Conservation (phyloP, 2,888 invertebrate genomes). For the Gerris lacustris region DNA sequence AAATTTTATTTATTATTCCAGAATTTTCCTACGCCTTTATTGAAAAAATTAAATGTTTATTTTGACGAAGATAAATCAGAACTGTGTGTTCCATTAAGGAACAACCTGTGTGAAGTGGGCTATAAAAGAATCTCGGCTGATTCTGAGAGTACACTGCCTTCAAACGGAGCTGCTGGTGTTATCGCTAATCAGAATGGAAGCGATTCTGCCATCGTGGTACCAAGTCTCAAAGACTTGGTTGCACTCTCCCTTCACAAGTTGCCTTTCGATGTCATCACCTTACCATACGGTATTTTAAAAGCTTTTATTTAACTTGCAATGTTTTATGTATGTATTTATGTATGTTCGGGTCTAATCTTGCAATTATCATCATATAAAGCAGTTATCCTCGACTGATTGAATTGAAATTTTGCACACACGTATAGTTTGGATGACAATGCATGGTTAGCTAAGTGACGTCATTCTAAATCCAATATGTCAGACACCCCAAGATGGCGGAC, state of each 20-base stretch:
- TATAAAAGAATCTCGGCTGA: conserved; percentile 43
- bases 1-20: conserved; percentile 25
- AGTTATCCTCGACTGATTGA: too few species aligned
- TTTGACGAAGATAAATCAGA: conserved; percentile 39
- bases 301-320: too few species aligned
- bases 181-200: conserved; percentile 29
- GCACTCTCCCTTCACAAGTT: conserved; percentile 40
- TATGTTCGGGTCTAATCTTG: neutral
- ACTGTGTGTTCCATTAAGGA: conserved; percentile 24
- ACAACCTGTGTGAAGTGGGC: conserved; percentile 48
- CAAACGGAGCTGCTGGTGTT: conserved; percentile 37
- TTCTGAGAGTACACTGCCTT: conserved; percentile 31
- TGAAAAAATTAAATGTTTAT: conserved; percentile 45
- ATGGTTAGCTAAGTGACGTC: too few species aligned
- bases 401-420: too few species aligned
- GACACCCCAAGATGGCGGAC: too few species aligned
- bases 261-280: conserved; percentile 52
- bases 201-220: conserved; percentile 44
- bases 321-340: too few species aligned
- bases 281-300: conserved; percentile 46
- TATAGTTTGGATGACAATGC: too few species aligned
- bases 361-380: conserved; percentile 3
- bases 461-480: too few species aligned
- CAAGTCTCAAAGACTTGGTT: conserved; percentile 46
- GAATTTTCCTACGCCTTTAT: conserved; percentile 37